Evolutionary conservation across 1,140 invertebrate genomes (phyloP).

Genomic region (Druon quercuslanigerum): DNA sequence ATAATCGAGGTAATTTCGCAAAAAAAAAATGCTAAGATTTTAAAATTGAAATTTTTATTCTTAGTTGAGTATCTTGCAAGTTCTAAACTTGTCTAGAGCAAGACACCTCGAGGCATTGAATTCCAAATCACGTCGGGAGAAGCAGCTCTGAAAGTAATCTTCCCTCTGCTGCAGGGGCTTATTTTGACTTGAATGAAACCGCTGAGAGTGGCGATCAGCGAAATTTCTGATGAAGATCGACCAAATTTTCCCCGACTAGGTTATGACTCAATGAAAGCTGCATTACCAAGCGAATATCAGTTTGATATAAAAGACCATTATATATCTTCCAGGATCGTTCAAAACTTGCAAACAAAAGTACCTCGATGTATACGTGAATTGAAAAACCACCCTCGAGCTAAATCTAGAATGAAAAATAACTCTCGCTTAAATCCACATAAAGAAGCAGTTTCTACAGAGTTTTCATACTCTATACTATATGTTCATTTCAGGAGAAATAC

Average conservation of each 20-base stretch:
- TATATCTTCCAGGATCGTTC: background rate
- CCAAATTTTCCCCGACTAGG: background rate
- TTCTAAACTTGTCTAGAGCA: background rate
- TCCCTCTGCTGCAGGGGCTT: slow-evolving; percentile 8
- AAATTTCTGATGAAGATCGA: slow-evolving; percentile 27
- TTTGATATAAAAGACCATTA: slow-evolving; percentile 6
- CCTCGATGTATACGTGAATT: background rate
- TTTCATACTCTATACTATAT: background rate
- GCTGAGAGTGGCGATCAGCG: slow-evolving; percentile 24
- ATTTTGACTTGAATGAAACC: slow-evolving; percentile 25
- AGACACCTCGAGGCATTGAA: background rate
- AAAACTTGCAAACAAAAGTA: slow-evolving; percentile 23
- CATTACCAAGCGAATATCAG: slow-evolving; percentile 8
- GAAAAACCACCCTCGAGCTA: slow-evolving; percentile 24
- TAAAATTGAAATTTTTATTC: background rate
- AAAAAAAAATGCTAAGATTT: no score
- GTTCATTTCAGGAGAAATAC: no score
- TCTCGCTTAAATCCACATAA: background rate
- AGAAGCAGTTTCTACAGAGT: background rate
- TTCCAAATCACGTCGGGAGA: slow-evolving; percentile 1
- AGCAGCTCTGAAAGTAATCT: slow-evolving; percentile 23
- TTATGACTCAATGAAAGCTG: slow-evolving; percentile 23
- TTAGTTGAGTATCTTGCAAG: background rate
- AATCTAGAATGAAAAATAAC: slow-evolving; percentile 16
- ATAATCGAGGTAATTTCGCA: no score